These are phyloP conservation scores for Antheraea mylitta DNA, from an alignment of 1,140 invertebrate species.

Conservation along the genomic window DNA sequence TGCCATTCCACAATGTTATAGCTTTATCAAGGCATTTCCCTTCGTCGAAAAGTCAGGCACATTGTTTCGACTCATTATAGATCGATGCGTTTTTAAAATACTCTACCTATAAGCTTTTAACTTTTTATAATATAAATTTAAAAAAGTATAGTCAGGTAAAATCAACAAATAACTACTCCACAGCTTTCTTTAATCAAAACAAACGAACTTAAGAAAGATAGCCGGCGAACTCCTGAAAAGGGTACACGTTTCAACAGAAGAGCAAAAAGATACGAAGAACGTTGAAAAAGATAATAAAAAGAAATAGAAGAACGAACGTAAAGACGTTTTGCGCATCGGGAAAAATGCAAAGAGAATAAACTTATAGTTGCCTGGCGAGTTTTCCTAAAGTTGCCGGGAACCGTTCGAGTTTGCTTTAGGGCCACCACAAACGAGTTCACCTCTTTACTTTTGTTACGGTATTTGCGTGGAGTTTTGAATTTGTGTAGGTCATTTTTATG, in stretches of 20 bases:
- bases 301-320: conserved; percentile 44
- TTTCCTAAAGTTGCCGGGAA: conserved; percentile 42
- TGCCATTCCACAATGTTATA: too few relatives aligned
- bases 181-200: conserved; percentile 35
- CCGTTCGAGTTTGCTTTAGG: background rate
- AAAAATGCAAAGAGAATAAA: conserved; percentile 73
- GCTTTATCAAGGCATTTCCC: too few relatives aligned
- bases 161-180: conserved; percentile 37
- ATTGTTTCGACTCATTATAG: too few relatives aligned
- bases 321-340: conserved; percentile 46
- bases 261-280: conserved; percentile 63
- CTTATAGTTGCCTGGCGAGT: conserved; percentile 59
- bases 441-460: background rate
- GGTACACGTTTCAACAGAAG: conserved; percentile 65
- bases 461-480: too few relatives aligned
- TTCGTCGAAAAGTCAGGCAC: too few relatives aligned
- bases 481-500: too few relatives aligned
- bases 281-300: conserved; percentile 38
- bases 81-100: too few relatives aligned
- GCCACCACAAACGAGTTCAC: background rate
- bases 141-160: conserved; percentile 9
- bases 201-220: conserved; percentile 74
- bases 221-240: conserved; percentile 72
- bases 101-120: background rate
- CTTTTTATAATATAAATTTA: background rate